Evolutionary conservation across 2,888 invertebrate species (phyloP), one percentile per base, ranked within the genome.

Genomic region (Azorinus chamasolen): DNA sequence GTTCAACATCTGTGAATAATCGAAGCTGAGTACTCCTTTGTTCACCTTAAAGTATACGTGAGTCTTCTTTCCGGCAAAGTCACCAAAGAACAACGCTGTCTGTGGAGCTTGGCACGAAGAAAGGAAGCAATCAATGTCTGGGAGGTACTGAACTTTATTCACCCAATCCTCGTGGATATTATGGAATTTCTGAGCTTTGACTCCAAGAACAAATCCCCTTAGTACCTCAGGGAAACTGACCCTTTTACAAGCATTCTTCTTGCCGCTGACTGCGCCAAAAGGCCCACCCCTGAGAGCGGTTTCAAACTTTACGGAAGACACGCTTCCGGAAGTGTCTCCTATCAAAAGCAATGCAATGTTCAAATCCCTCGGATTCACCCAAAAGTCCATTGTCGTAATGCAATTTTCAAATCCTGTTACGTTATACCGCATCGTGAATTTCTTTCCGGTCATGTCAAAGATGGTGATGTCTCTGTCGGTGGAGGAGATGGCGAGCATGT

Each of bases 401-500:
- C 94, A 95, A 81, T 94, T 94, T 54, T 95, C 95, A 91, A 96
- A 94, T 72, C 95, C 95, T 0, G 95, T 95, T 79, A 97, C 91
- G 89, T 93, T 77, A 27, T 87, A 90, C n/a, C 88, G 74, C 71
- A 82, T 80, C 46, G 95, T 95, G 91, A 96, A 96, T 65, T 85
- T 86, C 45, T 84, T 87, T 1, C 81, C 83, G 22, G 95, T 95
- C 53, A 95, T 95, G 91, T 97, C 91, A 65, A 88, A 97, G 93
- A 97, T 96, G 81, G 96, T 95, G 51, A 97, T 93, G 90, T 96
- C 96, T 18, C 96, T 94, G 92, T 96, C 96, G 0, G 96, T 95
- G 18, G 97, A 96, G 70, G 96, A 95, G 14, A 96, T 95, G 77
- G 96, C 96, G 20, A 97, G 94, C 86, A 96, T 95, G 91, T 95